Conservation (phyloP, 2,797 vertebrate species). For the Harpagifer antarcticus region DNA sequence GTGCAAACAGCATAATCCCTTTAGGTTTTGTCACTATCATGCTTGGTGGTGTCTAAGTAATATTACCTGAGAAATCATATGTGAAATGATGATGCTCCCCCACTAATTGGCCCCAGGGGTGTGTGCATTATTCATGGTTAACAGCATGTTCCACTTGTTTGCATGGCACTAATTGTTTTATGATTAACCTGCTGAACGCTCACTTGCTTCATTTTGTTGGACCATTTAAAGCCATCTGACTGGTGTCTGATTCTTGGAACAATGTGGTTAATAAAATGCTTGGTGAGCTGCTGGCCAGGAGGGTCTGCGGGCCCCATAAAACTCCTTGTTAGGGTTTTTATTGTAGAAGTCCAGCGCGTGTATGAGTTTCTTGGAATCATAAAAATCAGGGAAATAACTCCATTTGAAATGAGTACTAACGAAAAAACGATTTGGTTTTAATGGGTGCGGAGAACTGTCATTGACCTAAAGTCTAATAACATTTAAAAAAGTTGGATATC, state of each 20-base stretch:
- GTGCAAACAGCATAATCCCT: slow-evolving; percentile 10
- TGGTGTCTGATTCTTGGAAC: slow-evolving; percentile 20
- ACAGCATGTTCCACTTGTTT: slow-evolving; percentile 68
- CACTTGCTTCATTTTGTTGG: slow-evolving; percentile 46
- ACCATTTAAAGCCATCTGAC: slow-evolving; percentile 18
- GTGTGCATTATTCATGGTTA: slow-evolving; percentile 61
- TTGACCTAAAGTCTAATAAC: not conserved
- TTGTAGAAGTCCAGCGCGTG: not conserved
- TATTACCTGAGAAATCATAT: slow-evolving; percentile 50
- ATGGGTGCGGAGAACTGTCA: slow-evolving; percentile 1
- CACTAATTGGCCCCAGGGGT: slow-evolving; percentile 55
- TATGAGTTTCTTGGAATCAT: not conserved
- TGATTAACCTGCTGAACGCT: slow-evolving; percentile 66
- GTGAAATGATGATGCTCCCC: slow-evolving; percentile 46
- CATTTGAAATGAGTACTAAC: not conserved
- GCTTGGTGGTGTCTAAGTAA: slow-evolving; percentile 24
- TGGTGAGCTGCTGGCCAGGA: not conserved
- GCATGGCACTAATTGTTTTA: slow-evolving; percentile 65
- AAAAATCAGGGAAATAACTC: not conserved
- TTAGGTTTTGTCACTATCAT: slow-evolving; percentile 31
- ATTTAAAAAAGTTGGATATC: slow-evolving; percentile 5
- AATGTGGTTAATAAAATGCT: slow-evolving; percentile 1
- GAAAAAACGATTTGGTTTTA: slow-evolving; percentile 8
- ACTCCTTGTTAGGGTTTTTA: not conserved
- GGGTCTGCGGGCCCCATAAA: not conserved